Percentiles rank a stretch among this genome's conserved stretches.
These are phyloP conservation scores for Thinocorus orbignyianus DNA, from an alignment of 2,113 vertebrate genomes.

Conservation along the genomic window DNA sequence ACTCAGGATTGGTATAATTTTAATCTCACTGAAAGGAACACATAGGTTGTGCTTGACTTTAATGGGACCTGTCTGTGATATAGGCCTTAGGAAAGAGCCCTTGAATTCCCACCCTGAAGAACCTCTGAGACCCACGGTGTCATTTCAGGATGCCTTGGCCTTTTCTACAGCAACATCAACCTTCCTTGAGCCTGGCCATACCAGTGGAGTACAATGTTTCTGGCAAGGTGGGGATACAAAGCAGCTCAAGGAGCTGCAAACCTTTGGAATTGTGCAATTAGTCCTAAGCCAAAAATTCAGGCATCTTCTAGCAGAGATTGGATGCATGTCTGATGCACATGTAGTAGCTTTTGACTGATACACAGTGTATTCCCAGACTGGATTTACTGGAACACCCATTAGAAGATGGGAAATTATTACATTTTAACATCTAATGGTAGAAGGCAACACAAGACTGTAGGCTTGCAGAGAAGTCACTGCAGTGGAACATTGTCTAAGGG, in stretches of 20 bases:
- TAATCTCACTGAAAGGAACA: background rate
- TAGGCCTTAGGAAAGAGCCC: background rate
- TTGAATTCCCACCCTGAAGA: background rate
- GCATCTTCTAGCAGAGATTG: fast-evolving
- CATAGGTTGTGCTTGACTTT: background rate
- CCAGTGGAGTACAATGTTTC: fast-evolving
- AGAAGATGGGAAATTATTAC: background rate
- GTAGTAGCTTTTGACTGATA: background rate
- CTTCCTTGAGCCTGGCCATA: background rate
- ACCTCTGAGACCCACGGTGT: background rate
- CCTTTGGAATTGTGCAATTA: background rate
- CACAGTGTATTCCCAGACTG: background rate
- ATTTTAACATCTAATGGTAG: background rate
- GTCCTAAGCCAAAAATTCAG: background rate
- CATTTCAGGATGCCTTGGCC: background rate
- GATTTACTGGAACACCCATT: background rate
- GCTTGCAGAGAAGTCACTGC: background rate
- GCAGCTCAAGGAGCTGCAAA: background rate
- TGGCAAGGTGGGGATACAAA: background rate
- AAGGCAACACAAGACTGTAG: fast-evolving
- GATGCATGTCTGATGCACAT: background rate
- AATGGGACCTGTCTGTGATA: background rate
- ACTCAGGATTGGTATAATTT: background rate
- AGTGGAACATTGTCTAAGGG: background rate
- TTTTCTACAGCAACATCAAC: background rate